Evolutionary conservation across 2,113 vertebrate species (phyloP).

Genomic region (Tupaia tana): DNA sequence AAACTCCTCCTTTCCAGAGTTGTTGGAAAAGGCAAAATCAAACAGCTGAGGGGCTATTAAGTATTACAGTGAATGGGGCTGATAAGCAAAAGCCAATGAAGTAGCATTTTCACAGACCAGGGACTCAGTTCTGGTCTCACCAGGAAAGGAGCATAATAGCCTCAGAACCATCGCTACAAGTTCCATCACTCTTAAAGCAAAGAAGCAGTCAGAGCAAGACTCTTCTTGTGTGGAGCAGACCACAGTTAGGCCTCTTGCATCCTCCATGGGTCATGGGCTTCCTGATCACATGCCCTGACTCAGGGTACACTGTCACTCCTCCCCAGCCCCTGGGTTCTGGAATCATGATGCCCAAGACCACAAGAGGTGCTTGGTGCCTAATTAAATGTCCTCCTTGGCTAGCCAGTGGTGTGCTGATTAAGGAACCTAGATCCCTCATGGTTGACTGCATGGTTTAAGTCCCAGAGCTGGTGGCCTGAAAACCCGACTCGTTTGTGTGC

Average conservation of each 20-base stretch:
- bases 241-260: not conserved
- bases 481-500: too few species aligned
- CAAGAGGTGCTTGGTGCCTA: conserved; percentile 12
- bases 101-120: not conserved
- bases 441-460: too few species aligned
- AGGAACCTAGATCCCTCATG: too few species aligned
- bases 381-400: not conserved
- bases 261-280: not conserved
- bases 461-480: too few species aligned
- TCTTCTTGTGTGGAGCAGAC: not conserved
- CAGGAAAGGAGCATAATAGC: not conserved
- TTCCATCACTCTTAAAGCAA: not conserved
- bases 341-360: not conserved
- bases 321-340: not conserved
- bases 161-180: not conserved
- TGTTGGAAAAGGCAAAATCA: not conserved
- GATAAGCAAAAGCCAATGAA: not conserved
- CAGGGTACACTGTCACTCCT: not conserved
- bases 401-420: too few species aligned
- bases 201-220: not conserved
- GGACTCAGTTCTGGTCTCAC: not conserved
- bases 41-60: not conserved
- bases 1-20: not conserved
- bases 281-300: too few species aligned
- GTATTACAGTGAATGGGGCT: not conserved